These are phyloP conservation scores for Cepphus grylle DNA, from an alignment of 2,113 vertebrate genomes.

Conservation along the genomic window DNA sequence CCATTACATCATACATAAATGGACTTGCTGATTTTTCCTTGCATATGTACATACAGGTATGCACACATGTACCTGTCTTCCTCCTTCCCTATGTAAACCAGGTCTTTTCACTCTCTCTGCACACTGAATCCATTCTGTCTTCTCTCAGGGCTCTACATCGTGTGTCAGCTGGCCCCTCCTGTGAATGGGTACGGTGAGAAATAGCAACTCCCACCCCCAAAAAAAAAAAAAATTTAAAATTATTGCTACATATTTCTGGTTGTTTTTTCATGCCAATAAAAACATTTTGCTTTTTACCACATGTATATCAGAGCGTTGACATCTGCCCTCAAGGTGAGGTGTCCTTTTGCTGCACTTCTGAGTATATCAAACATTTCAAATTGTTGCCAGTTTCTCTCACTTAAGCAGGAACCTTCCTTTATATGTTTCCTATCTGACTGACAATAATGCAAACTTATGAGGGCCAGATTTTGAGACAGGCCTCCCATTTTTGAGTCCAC, in stretches of 20 bases:
- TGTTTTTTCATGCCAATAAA: background rate
- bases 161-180: background rate
- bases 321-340: slow-evolving; percentile 36
- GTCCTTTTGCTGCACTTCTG: slow-evolving; percentile 18
- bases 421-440: slow-evolving; percentile 1
- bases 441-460: background rate
- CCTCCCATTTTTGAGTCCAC: background rate
- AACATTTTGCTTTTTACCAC: slow-evolving; percentile 9
- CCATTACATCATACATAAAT: background rate
- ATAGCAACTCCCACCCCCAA: background rate
- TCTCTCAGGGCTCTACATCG: background rate
- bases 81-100: background rate
- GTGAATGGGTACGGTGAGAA: background rate
- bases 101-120: background rate
- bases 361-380: slow-evolving; percentile 17
- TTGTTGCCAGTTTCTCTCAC: slow-evolving; percentile 19
- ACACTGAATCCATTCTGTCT: background rate
- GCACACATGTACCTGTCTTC: background rate
- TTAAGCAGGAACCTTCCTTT: background rate
- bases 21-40: background rate
- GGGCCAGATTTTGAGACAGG: slow-evolving; percentile 4
- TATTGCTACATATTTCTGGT: background rate
- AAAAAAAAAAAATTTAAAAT: background rate
- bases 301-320: background rate
- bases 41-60: background rate